Conservation (phyloP, 1,140 invertebrate species). For the Leguminivora glycinivorella region DNA sequence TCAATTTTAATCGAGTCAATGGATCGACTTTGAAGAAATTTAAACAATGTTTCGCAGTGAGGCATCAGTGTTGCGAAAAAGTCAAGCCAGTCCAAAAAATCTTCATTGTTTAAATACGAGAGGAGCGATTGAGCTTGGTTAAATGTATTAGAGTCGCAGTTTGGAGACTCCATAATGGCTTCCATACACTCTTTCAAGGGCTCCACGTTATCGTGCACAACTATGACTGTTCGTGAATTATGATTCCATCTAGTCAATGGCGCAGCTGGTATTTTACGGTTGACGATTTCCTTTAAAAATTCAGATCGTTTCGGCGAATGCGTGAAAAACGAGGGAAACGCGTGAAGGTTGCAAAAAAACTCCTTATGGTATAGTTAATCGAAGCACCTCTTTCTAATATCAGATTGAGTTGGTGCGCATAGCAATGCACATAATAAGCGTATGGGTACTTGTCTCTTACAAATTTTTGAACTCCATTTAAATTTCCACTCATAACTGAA, state of each 20-base stretch:
- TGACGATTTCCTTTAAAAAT: conserved; percentile 31
- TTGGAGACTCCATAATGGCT: conserved; percentile 30
- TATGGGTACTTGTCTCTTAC: conserved; percentile 48
- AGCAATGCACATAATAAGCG: conserved; percentile 59
- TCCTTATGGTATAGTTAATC: conserved; percentile 41
- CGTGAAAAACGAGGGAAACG: conserved; percentile 30
- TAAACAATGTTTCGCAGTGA: conserved; percentile 34
- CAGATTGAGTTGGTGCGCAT: conserved; percentile 57
- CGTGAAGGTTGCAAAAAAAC: conserved; percentile 45
- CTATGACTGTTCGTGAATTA: conserved; percentile 32
- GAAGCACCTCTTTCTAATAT: conserved; percentile 49
- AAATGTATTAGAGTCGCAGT: conserved; percentile 29
- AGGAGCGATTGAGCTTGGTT: conserved; percentile 33
- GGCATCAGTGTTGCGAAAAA: conserved; percentile 33
- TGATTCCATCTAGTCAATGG: conserved; percentile 35
- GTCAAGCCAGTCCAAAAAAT: conserved; percentile 32
- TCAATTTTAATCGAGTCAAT: conserved; percentile 31
- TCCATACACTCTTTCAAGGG: conserved; percentile 33
- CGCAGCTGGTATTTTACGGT: conserved; percentile 15
- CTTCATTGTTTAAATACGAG: conserved; percentile 31
- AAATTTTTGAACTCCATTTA: conserved; percentile 45
- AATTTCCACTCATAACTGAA: conserved; percentile 46
- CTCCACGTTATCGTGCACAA: conserved; percentile 31
- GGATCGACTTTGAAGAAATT: conserved; percentile 30
- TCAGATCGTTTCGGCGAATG: conserved; percentile 27